Percentiles rank a stretch among this genome's conserved stretches.
These are phyloP conservation scores for Limosa lapponica DNA, from an alignment of 2,797 vertebrate species.

Conservation along the genomic window DNA sequence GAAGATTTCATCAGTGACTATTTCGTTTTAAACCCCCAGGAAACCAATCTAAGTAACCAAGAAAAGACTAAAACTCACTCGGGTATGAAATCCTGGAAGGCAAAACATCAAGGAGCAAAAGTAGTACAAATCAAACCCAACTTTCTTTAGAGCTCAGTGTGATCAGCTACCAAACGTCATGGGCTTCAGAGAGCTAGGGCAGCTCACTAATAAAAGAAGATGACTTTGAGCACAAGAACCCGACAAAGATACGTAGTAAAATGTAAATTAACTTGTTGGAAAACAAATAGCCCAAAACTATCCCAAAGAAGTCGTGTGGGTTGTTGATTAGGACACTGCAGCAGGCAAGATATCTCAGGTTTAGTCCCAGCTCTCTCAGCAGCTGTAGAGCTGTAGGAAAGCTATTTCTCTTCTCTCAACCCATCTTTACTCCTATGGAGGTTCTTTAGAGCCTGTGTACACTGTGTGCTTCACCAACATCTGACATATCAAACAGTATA, in stretches of 20 bases:
- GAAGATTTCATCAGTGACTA: neutral
- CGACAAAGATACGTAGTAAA: neutral
- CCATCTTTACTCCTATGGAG: neutral
- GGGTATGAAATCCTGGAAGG: neutral
- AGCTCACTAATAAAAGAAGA: neutral
- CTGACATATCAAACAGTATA: neutral
- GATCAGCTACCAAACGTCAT: neutral
- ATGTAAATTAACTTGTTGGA: neutral
- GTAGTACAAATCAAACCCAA: neutral
- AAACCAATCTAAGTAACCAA: constrained; percentile 22
- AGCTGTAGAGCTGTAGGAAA: neutral
- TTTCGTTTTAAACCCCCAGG: neutral
- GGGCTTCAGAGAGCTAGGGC: neutral
- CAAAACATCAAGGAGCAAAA: neutral
- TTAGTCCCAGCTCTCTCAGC: neutral
- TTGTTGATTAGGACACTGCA: neutral
- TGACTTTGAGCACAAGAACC: neutral
- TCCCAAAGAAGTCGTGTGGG: neutral
- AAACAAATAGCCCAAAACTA: neutral
- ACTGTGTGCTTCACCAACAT: neutral
- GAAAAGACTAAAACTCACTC: neutral
- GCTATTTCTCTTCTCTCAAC: neutral
- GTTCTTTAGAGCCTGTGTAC: neutral
- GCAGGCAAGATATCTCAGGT: neutral
- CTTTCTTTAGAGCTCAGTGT: neutral